Evolutionary conservation across 2,888 invertebrate genomes (phyloP), one percentile per base, ranked within the genome.

Genomic region (Blera fallax): DNA sequence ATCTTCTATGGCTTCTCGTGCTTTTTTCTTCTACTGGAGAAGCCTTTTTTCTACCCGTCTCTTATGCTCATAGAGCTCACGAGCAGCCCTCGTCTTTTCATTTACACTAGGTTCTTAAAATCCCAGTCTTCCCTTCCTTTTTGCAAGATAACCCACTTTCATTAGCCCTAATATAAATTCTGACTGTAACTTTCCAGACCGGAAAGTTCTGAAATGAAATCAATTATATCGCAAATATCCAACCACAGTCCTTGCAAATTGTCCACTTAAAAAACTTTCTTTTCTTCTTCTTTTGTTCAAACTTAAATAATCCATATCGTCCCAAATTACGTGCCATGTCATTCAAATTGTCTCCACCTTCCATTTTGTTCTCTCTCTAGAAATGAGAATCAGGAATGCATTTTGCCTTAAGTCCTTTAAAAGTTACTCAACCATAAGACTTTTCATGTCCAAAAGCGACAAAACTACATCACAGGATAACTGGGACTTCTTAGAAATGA

Each of bases 241-340:
- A 29, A 48, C 48, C 21, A 50, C 37, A 77, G 6, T 27, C 8
- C 37, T 62, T 67, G 14, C 62, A 74, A 74, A 81, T 81, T 74
- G 76, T 64, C 37, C 62, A 64, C 70, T 76, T 76, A 52, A 70
- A 62, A 64, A 70, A n/a, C n/a, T n/a, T n/a, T n/a, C 32, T 67
- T 74, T 54, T 8, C 16, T 69, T 8, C 50, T 45, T 24, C 16
- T 29, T 54, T 54, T 69, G 67, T 80, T 62, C 60, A 43, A 81
- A 69, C 65, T 52, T 40, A 54, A 62, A 56, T 76, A 69, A 69
- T 50, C 27, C 43, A 56, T 73, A 73, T 50, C 73, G 67, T 45
- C 50, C 76, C 64, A 56, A 82, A 82, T 82, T 76, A 82, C 76
- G 81, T 82, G 81, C 62, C 67, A 74, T 69, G 60, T 54, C 62